Conservation (phyloP, 2,888 invertebrate genomes). For the Nezara viridula region DNA sequence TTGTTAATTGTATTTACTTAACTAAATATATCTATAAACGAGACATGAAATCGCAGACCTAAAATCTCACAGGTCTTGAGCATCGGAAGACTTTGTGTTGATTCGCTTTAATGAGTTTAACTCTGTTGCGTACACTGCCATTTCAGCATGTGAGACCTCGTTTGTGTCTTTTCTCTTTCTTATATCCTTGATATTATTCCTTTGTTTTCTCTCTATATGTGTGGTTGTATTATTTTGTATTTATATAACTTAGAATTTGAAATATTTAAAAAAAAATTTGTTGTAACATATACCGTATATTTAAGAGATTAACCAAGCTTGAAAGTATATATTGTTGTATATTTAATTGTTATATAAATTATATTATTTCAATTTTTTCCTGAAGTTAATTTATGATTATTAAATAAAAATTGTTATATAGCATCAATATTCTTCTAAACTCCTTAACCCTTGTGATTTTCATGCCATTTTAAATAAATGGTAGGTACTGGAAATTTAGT, state of each 20-base stretch:
- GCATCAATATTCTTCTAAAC: background rate
- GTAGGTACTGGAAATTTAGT: background rate
- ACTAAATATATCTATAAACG: conserved; percentile 22
- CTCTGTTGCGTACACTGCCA: conserved; percentile 50
- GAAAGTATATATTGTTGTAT: conserved; percentile 56
- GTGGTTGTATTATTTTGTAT: conserved; percentile 51
- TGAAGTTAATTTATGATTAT: conserved; percentile 52
- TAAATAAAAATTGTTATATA: conserved; percentile 55
- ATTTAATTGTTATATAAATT: conserved; percentile 56
- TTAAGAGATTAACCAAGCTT: conserved; percentile 57
- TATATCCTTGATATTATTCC: conserved; percentile 6
- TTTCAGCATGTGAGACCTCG: conserved; percentile 51
- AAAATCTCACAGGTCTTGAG: conserved; percentile 42
- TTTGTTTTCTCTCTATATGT: conserved; percentile 41
- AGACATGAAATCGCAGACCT: conserved; percentile 37
- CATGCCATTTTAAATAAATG: background rate
- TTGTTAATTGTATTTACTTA: conserved; percentile 43
- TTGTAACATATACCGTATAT: conserved; percentile 58
- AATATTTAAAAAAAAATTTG: conserved; percentile 44
- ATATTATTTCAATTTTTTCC: conserved; percentile 47
- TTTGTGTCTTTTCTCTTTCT: conserved; percentile 10
- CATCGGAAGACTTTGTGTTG: conserved; percentile 45
- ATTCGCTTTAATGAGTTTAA: conserved; percentile 45
- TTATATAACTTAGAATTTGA: conserved; percentile 35
- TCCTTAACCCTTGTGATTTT: background rate